Conservation (phyloP, 2,797 vertebrate genomes). For the Alexandromys oeconomus region DNA sequence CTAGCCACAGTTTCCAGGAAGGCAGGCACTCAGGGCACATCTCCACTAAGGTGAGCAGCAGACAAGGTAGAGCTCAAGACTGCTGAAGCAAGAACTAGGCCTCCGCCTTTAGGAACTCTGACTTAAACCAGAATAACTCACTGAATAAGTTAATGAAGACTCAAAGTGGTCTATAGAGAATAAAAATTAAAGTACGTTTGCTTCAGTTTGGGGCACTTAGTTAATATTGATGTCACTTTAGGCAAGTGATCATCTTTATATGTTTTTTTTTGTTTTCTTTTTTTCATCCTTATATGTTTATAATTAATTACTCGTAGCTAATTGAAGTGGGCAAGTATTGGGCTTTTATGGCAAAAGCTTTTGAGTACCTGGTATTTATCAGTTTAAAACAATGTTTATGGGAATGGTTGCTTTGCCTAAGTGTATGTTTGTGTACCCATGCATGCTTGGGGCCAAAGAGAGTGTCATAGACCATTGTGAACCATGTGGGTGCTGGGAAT, state of each 20-base stretch:
- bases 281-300: background rate
- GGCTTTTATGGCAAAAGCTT: background rate
- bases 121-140: background rate
- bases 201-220: background rate
- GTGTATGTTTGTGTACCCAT: background rate
- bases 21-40: background rate
- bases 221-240: background rate
- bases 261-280: too few species aligned
- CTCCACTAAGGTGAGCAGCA: background rate
- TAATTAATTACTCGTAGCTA: constrained; percentile 1
- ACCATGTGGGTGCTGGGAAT: background rate
- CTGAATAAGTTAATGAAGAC: constrained; percentile 42
- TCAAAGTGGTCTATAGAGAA: background rate
- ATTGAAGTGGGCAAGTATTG: constrained; percentile 24
- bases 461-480: background rate
- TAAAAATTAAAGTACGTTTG: background rate
- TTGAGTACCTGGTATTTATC: background rate
- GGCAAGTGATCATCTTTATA: constrained; percentile 14
- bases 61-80: background rate
- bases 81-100: background rate
- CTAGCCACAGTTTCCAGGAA: background rate
- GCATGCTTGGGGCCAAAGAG: background rate
- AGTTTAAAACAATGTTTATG: background rate
- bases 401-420: background rate
- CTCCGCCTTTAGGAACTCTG: constrained; percentile 7